phyloP scores from a whole-genome alignment of 2,888 invertebrate genomes.

The Lacanobia oleracea region DNA sequence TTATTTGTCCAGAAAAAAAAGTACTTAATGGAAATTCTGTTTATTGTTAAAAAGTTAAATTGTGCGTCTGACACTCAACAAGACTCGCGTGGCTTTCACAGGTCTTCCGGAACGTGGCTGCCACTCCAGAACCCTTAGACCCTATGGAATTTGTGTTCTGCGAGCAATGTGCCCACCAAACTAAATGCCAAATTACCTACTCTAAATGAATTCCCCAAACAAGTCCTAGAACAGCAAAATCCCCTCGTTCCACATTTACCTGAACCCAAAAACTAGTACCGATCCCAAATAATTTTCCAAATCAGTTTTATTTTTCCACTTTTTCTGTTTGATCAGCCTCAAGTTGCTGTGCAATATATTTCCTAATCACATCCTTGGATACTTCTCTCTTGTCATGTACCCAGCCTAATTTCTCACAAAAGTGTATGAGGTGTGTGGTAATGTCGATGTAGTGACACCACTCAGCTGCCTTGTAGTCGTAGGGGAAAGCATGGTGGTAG shows the following conservation, averaged over 20 bases:
- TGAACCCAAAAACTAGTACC: not conserved
- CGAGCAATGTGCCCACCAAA: no score
- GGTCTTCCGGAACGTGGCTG: no score
- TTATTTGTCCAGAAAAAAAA: not conserved
- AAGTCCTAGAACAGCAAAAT: not conserved
- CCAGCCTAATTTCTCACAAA: conserved; percentile 25
- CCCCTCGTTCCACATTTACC: not conserved
- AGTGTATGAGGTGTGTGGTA: conserved; percentile 14
- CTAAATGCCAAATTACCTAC: no score
- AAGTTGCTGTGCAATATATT: conserved; percentile 1
- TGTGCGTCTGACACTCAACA: no score
- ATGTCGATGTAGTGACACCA: not conserved
- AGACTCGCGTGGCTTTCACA: no score
- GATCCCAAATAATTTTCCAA: not conserved
- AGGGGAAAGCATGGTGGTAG: conserved; percentile 18
- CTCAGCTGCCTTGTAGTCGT: conserved; percentile 13
- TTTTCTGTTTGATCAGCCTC: not conserved
- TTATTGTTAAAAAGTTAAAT: not conserved
- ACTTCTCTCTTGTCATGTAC: conserved; percentile 26
- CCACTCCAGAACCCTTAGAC: no score
- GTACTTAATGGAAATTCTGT: not conserved
- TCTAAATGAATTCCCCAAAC: not conserved
- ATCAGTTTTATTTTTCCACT: not conserved
- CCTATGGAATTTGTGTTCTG: no score
- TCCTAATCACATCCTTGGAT: conserved; percentile 5